Evolutionary conservation across 2,113 vertebrate genomes (phyloP).

Genomic region (Elachura formosa): DNA sequence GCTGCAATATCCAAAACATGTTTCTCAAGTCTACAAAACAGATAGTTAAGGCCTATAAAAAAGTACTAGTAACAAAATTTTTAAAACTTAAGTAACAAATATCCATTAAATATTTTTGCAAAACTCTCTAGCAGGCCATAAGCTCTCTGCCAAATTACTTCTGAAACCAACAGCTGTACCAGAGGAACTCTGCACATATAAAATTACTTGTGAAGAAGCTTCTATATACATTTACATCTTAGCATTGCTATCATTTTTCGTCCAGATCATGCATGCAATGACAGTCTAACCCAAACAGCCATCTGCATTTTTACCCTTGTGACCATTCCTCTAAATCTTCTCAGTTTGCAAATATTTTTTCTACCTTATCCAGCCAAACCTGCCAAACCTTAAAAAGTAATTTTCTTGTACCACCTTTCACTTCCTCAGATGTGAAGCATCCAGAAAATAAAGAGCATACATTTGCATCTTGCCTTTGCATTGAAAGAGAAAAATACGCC

Average conservation of each 20-base stretch:
- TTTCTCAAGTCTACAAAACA: neutral
- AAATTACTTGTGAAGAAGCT: neutral
- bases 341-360: neutral
- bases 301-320: neutral
- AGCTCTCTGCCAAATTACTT: neutral
- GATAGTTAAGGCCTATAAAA: neutral
- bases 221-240: neutral
- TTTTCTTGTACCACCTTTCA: neutral
- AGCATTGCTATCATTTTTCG: neutral
- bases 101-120: neutral
- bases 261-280: neutral
- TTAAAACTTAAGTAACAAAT: neutral
- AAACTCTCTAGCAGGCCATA: neutral
- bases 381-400: neutral
- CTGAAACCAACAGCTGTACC: neutral
- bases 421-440: neutral
- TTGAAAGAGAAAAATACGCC: neutral
- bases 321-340: neutral
- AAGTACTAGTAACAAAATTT: neutral
- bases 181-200: neutral
- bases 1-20: neutral
- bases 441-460: neutral
- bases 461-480: neutral
- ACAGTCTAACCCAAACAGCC: neutral
- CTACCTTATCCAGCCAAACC: neutral